Evolutionary conservation across 2,113 vertebrate species (phyloP).

Genomic region (Lophochroa leadbeateri): DNA sequence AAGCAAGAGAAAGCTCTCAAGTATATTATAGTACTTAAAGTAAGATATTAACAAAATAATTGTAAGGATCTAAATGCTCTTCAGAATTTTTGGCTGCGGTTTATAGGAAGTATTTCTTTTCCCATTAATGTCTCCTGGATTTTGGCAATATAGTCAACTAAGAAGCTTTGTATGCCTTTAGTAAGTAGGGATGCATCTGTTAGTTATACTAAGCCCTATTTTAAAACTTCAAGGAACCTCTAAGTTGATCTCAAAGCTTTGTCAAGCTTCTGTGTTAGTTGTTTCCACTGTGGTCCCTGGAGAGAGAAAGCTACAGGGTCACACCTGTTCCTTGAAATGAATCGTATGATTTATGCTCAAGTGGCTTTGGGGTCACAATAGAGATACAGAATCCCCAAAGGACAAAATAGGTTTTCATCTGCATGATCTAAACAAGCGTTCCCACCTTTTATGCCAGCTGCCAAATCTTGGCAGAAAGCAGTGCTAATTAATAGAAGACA

Average conservation of each 20-base stretch:
- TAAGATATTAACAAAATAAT: neutral
- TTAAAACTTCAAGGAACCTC: neutral
- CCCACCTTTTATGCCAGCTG: constrained; percentile 65
- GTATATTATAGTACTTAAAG: neutral
- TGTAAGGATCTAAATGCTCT: neutral
- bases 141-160: neutral
- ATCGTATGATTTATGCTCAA: constrained; percentile 29
- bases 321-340: constrained; percentile 67
- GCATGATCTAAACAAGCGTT: constrained; percentile 56
- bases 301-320: constrained; percentile 23
- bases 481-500: neutral
- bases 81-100: neutral
- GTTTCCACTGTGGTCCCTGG: neutral
- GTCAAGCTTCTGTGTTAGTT: neutral
- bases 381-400: constrained; percentile 15
- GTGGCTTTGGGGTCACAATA: constrained; percentile 28
- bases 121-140: neutral
- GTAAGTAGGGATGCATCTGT: neutral
- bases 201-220: neutral
- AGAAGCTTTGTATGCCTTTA: neutral
- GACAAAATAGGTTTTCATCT: constrained; percentile 56
- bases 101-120: neutral
- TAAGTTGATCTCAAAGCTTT: neutral
- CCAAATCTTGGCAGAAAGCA: constrained; percentile 17
- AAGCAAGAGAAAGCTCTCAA: neutral